Base-by-base conservation (phyloP, 2,113 vertebrate genomes). In the Pseudonaja textilis region DNA sequence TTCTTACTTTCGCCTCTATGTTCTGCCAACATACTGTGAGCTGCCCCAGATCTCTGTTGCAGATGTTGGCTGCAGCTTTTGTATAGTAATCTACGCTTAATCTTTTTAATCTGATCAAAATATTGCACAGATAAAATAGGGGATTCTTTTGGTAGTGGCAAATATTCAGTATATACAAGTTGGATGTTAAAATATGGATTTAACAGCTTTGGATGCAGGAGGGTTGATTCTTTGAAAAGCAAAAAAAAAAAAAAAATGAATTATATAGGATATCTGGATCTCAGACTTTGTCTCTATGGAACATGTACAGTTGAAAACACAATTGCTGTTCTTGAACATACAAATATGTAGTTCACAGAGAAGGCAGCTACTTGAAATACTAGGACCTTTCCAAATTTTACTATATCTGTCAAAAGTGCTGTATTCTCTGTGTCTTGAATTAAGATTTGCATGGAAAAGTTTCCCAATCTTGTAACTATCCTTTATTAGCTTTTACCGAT, bases 371-470 rank as follows among this genome's bases (percentile, higher is more conserved):
- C n/a, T 74, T n/a, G 85, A 55, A 89, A 45, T 42, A 16, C 26
- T 57, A 39, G 11, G 25, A 45, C 5, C 3, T 86, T 86, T 39
- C 22, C 23, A 23, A 22, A 23, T 85, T 57, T 42, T 12, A 25
- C 39, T 59, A 5, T 26, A 16, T 50, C 69, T 89, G 22, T 52
- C 57, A 59, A 23, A 26, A 50, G n/a, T 50, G 18, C 3, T 26
- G 6, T 12, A 4, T 89, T 50, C 52, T 81, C 42, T 42, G 25
- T 18, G 69, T 85, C 42, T 90, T 89, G 39, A 50, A 91, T 2
- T 95, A 22, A 1, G 23, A 93, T 85, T 92, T 94, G 0, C 34
- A 94, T 26, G 12, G 86, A 94, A 74, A 90, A 50, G 0, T 90
- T 88, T 91, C 50, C 93, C 88, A 90, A 90, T 20, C 69, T 39